Evolutionary conservation across 2,113 vertebrate species (phyloP).

Genomic region (Malaclemys terrapin): DNA sequence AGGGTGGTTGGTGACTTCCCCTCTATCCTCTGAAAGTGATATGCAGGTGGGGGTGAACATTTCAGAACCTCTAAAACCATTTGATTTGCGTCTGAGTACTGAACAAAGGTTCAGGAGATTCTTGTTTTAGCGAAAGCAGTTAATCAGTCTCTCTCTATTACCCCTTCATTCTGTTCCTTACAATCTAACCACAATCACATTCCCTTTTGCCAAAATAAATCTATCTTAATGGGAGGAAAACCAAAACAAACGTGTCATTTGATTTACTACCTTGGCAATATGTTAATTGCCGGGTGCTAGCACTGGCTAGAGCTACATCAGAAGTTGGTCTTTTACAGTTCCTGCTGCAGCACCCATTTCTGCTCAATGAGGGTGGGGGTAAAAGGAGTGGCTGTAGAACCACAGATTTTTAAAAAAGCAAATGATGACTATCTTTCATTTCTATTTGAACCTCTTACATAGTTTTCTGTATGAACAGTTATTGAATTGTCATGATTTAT

Average conservation of each 20-base stretch:
- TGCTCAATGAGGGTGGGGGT: neutral
- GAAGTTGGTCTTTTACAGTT: neutral
- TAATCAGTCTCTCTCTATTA: neutral
- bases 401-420: neutral
- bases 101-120: neutral
- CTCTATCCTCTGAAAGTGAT: neutral
- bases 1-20: neutral
- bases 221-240: slow-evolving; percentile 72
- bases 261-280: slow-evolving; percentile 70
- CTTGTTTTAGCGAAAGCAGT: neutral
- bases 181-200: slow-evolving; percentile 59
- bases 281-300: slow-evolving; percentile 57
- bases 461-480: neutral
- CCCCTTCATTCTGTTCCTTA: slow-evolving; percentile 28
- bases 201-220: slow-evolving; percentile 64
- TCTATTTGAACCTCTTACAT: neutral
- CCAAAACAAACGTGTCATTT: slow-evolving; percentile 73
- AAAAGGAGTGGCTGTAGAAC: neutral
- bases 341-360: slow-evolving; percentile 32
- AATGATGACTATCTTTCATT: neutral
- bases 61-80: neutral
- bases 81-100: neutral
- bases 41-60: neutral
- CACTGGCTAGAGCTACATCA: slow-evolving; percentile 26
- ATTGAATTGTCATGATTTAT: neutral